Evolutionary conservation across 1,140 invertebrate genomes (phyloP), one percentile per base, ranked within the genome.

Genomic region (Micrasema longulum): DNA sequence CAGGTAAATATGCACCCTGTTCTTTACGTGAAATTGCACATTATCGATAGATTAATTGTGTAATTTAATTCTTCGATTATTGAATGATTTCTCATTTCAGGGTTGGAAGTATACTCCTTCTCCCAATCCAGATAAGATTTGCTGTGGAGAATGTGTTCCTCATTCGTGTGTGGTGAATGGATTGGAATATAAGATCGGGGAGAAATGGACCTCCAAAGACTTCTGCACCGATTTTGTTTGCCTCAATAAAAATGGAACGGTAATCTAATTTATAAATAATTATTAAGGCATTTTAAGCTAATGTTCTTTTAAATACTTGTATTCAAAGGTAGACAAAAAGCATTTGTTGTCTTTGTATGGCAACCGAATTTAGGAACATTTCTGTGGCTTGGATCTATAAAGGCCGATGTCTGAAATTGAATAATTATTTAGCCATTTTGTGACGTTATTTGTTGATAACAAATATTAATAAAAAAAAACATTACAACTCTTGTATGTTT

Each of bases 141-240:
- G 91, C 74, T 93, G 91, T 71, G 91, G 91, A 5, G 80, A 84
- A 22, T 93, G 91, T 76, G 71, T 86, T 31, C 86, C 87, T 43
- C 80, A 87, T 4, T 87, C 85, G 12, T 93, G 91, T 76, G 83
- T 91, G 0, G 80, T 88, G 10, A 82, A 87, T 53, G 88, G 85
- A 0, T 69, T 77, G 2, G 72, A 87, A 7, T 83, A 85, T 41
- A 69, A 80, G 3, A 78, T 89, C n/a, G 87, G 85, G 1, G 81
- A 84, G 2, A 78, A 80, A 43, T 91, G 89, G 89, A 79, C 79
- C 0, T 90, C 89, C 0, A 36, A 76, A 0, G 89, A 91, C 80
- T 83, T 84, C 76, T 92, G 90, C 74, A 86, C 84, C 6, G 86
- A 84, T 41, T 90, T 86, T 67, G 80, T 80, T 6, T 92, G 90